phyloP scores from a whole-genome alignment of 2,113 vertebrate genomes.

The Myotis brandtii region DNA sequence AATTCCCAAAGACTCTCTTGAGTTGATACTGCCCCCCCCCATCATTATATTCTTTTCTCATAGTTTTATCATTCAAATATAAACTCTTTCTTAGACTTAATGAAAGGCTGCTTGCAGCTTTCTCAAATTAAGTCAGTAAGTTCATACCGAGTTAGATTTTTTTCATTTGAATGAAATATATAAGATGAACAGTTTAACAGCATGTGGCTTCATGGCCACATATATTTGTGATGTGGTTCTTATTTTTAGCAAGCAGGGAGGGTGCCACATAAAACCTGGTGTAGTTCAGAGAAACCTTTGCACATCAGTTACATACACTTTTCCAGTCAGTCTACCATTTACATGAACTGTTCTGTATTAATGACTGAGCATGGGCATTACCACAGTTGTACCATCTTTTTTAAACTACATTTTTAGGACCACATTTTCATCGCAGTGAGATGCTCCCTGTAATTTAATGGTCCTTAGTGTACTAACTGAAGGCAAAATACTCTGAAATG shows the following conservation, averaged over 20 bases:
- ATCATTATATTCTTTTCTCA: neutral
- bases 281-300: constrained; percentile 29
- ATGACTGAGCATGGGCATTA: neutral
- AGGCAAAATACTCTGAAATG: neutral
- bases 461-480: neutral
- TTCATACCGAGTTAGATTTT: constrained; percentile 2
- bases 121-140: neutral
- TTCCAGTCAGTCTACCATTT: neutral
- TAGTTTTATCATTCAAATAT: constrained; percentile 19
- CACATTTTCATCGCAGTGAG: neutral
- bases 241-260: constrained; percentile 41
- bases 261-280: neutral
- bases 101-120: constrained; percentile 59
- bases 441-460: neutral
- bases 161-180: constrained; percentile 26
- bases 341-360: neutral
- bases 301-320: neutral
- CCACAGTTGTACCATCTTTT: neutral
- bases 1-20: constrained; percentile 18
- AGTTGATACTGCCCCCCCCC: neutral
- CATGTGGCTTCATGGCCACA: neutral
- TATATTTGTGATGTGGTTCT: constrained; percentile 23
- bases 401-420: neutral
- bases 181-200: neutral
- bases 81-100: constrained; percentile 42